Base-by-base conservation (phyloP, 2,113 vertebrate species). In the Pandion haliaetus region DNA sequence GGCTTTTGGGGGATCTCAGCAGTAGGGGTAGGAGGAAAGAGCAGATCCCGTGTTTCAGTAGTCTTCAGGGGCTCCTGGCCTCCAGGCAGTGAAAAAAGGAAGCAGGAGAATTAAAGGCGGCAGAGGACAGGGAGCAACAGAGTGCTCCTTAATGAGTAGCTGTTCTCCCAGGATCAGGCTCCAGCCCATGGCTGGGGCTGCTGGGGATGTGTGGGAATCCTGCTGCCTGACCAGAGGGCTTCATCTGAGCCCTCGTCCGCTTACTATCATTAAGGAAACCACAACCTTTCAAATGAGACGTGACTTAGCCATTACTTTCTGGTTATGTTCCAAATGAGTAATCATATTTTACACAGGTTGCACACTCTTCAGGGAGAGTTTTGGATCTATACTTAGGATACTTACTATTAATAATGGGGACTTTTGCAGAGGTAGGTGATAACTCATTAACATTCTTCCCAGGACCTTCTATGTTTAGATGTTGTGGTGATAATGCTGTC, bases 361-460 rank as follows among this genome's bases (percentile, higher is more conserved):
- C 55, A 86, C 50, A 44, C 74, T 83, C 89, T 96, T 95, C 86
- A 86, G 96, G 91, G 93, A 93, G 29, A 82, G 36, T 67, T 97
- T 95, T 90, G 95, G 82, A 93, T 95, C 91, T 95, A 55, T 91
- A 84, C 88, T 95, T 91, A 90, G 92, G 82, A 61, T 81, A 52
- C 42, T 81, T 47, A 55, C 87, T 95, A 92, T 94, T 96, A 95
- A 96, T 95, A 94, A 91, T 2, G 3, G 42, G 47, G 67, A 91
- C 89, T 85, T 94, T 95, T 93, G 52, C 87, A 91, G 78, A 85
- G 82, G 45, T 59, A 91, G 91, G 84, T 91, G 82, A 73, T 59
- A 96, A 61, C 87, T 95, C 79, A 96, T 97, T 95, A 96, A 81
- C 91, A 88, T 95, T 97, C 93, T 96, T 96, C 78, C 94, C 38